These are phyloP conservation scores for Myathropa florea DNA, from an alignment of 2,888 invertebrate species.

Conservation along the genomic window DNA sequence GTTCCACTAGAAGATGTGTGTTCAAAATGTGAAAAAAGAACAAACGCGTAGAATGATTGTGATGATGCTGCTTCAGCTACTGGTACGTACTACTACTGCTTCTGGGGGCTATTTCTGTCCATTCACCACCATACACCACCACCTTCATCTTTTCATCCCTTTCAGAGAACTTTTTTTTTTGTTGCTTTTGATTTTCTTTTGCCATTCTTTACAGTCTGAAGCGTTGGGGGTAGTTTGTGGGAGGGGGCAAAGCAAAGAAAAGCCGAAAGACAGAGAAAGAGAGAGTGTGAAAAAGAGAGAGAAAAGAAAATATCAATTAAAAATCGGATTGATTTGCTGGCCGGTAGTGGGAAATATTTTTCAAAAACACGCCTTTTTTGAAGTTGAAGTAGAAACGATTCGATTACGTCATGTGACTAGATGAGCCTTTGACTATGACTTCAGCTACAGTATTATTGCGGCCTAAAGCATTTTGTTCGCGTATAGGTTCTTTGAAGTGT, in stretches of 20 bases:
- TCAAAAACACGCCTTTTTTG: conserved; percentile 49
- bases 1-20: conserved; percentile 54
- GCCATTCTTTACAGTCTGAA: conserved; percentile 27
- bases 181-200: not conserved
- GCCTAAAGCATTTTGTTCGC: not conserved
- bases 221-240: conserved; percentile 25
- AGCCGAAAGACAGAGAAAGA: not conserved
- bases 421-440: not conserved
- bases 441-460: not conserved
- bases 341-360: conserved; percentile 44
- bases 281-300: not conserved
- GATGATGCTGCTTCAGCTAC: conserved; percentile 13
- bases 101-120: conserved; percentile 63
- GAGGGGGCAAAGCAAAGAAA: conserved; percentile 3
- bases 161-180: not conserved
- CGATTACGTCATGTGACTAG: not conserved
- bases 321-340: conserved; percentile 54
- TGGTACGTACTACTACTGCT: conserved; percentile 26
- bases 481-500: not conserved
- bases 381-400: not conserved
- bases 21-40: conserved; percentile 47
- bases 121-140: conserved; percentile 8
- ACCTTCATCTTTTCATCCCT: conserved; percentile 51
- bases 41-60: conserved; percentile 58
- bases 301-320: conserved; percentile 50